Percentiles rank a stretch among this genome's conserved stretches.
Evolutionary conservation across 2,113 vertebrate species (phyloP).

Genomic region (Syngnathus typhle): DNA sequence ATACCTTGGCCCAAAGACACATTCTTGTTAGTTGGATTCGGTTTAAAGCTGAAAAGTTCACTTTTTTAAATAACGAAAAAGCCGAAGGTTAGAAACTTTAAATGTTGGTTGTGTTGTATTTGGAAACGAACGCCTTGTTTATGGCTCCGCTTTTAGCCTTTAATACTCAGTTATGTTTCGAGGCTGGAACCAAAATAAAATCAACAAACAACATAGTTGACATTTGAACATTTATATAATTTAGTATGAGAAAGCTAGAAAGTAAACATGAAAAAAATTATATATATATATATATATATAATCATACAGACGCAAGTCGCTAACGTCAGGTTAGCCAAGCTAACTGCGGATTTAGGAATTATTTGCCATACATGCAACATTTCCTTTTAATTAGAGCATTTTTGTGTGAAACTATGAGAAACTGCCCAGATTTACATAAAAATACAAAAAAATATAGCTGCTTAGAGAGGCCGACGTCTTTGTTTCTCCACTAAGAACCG

Average conservation of each 20-base stretch:
- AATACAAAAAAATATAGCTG: neutral
- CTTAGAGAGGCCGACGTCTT: slow-evolving; percentile 8
- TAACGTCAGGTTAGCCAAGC: too few relatives aligned
- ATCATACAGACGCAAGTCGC: too few relatives aligned
- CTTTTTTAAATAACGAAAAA: slow-evolving; percentile 20
- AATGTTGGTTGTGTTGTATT: slow-evolving; percentile 52
- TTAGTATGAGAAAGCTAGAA: slow-evolving; percentile 46
- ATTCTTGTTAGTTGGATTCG: slow-evolving; percentile 56
- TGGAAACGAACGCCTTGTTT: slow-evolving; percentile 62
- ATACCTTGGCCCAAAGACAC: slow-evolving; percentile 45
- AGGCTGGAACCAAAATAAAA: slow-evolving; percentile 48
- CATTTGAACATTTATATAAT: slow-evolving; percentile 40
- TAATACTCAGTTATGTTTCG: slow-evolving; percentile 64
- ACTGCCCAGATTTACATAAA: neutral
- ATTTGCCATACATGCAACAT: neutral
- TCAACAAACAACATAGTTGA: slow-evolving; percentile 52
- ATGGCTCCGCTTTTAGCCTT: slow-evolving; percentile 64
- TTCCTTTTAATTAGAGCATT: neutral
- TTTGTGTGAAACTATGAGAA: neutral
- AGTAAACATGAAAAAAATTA: neutral
- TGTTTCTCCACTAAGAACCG: slow-evolving; percentile 25
- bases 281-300: too few relatives aligned
- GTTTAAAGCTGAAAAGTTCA: slow-evolving; percentile 49
- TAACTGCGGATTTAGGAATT: too few relatives aligned
- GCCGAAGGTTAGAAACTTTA: slow-evolving; percentile 25